Conservation (phyloP, 2,797 vertebrate genomes). For the Geotrypetes seraphini region DNA sequence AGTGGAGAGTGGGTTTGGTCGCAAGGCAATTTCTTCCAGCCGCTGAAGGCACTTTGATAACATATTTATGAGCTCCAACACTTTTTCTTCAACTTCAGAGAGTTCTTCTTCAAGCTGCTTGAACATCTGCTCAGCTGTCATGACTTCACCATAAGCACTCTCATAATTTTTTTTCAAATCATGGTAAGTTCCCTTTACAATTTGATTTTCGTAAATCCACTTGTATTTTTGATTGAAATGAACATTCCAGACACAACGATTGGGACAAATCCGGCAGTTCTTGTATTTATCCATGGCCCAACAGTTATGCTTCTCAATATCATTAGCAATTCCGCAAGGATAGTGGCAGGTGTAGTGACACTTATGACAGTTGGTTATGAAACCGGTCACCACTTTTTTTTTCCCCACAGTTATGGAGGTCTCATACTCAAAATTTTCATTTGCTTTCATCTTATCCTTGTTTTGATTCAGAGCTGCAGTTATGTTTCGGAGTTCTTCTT, state of each 20-base stretch:
- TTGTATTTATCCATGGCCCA: not conserved
- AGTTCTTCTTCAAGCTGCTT: not conserved
- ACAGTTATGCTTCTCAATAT: not conserved
- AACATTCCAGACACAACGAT: constrained; percentile 5
- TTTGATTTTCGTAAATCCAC: not conserved
- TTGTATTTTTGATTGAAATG: constrained; percentile 14
- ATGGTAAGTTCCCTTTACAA: constrained; percentile 1
- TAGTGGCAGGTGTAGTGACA: not conserved
- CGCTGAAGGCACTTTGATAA: not conserved
- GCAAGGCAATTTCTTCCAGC: constrained; percentile 26
- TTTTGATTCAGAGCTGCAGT: not conserved
- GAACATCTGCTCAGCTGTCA: not conserved
- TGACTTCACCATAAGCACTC: not conserved
- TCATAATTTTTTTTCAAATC: constrained; percentile 17
- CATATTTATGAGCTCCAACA: not conserved
- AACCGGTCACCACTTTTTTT: accelerated
- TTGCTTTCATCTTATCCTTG: not conserved
- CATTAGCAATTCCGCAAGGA: not conserved
- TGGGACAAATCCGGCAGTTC: constrained; percentile 4
- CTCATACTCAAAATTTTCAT: constrained; percentile 1
- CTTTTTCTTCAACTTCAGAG: not conserved
- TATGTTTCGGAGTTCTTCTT: not conserved
- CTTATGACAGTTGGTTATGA: not conserved
- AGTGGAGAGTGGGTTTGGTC: constrained; percentile 13
- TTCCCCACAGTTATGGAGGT: not conserved